These are phyloP conservation scores for Entelurus aequoreus DNA, from an alignment of 2,113 vertebrate genomes.

Conservation along the genomic window DNA sequence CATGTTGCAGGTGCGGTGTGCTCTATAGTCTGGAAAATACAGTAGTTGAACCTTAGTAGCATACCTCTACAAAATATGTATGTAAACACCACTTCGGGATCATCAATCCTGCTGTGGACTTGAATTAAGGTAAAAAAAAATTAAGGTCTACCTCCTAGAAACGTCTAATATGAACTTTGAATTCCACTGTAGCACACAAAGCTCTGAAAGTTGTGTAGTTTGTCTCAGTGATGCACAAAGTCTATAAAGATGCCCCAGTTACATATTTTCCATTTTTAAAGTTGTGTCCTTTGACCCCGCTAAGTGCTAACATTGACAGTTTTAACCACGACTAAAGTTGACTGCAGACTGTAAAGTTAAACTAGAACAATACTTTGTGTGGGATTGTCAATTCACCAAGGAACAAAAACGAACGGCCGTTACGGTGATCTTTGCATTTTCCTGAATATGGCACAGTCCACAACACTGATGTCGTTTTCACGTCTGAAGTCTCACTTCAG, in stretches of 20 bases:
- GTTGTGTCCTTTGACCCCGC: slow-evolving; percentile 52
- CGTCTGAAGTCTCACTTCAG: neutral
- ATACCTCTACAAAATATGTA: no score
- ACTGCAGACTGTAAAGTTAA: neutral
- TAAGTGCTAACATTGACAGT: slow-evolving; percentile 32
- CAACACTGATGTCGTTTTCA: slow-evolving; percentile 10
- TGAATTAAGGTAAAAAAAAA: no score
- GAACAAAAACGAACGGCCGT: slow-evolving; percentile 1
- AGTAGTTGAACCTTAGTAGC: no score
- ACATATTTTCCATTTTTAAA: slow-evolving; percentile 47
- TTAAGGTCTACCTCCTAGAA: no score
- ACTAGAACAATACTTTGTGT: neutral
- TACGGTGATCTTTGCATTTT: slow-evolving; percentile 10
- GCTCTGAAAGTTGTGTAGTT: neutral
- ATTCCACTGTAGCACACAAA: no score
- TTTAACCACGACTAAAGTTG: neutral
- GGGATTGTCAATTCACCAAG: slow-evolving; percentile 10
- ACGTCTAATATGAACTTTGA: no score
- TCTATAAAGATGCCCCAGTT: slow-evolving; percentile 32
- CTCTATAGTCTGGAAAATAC: no score
- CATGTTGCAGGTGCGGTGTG: no score
- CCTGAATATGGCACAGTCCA: slow-evolving; percentile 5
- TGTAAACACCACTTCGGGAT: no score
- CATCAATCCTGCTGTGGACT: no score
- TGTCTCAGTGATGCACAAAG: neutral